Evolutionary conservation across 2,888 invertebrate genomes (phyloP).

Genomic region (Meta bourneti): DNA sequence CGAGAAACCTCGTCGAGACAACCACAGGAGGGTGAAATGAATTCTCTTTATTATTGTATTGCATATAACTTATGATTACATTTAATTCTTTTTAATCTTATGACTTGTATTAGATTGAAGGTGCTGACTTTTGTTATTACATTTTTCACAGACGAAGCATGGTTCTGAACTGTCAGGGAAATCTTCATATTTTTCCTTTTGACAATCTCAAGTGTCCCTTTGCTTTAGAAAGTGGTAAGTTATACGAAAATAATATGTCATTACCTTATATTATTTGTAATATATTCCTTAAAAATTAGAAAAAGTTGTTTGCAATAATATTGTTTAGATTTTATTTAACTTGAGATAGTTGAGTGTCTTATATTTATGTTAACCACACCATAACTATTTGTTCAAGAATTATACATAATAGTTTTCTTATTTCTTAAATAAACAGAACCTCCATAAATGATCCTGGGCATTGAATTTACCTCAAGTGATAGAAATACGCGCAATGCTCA

Average conservation of each 20-base stretch:
- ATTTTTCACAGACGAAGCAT: constrained; percentile 88
- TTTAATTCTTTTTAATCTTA: neutral
- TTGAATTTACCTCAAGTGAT: too few relatives aligned
- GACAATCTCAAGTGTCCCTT: constrained; percentile 97
- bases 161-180: constrained; percentile 95
- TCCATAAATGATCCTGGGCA: too few relatives aligned
- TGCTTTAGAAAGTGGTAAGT: constrained; percentile 87
- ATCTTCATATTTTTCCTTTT: constrained; percentile 96
- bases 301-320: neutral
- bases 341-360: too few relatives aligned
- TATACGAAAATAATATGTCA: neutral
- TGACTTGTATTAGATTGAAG: too few relatives aligned
- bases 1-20: too few relatives aligned
- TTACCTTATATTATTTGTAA: neutral
- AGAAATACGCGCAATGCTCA: too few relatives aligned
- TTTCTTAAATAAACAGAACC: too few relatives aligned
- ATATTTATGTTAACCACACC: neutral
- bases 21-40: neutral
- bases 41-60: neutral
- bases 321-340: too few relatives aligned
- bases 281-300: neutral
- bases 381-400: neutral
- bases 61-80: neutral
- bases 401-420: neutral
- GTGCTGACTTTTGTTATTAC: neutral